phyloP scores from a whole-genome alignment of 2,113 vertebrate genomes.

The Chelonoidis abingdonii region DNA sequence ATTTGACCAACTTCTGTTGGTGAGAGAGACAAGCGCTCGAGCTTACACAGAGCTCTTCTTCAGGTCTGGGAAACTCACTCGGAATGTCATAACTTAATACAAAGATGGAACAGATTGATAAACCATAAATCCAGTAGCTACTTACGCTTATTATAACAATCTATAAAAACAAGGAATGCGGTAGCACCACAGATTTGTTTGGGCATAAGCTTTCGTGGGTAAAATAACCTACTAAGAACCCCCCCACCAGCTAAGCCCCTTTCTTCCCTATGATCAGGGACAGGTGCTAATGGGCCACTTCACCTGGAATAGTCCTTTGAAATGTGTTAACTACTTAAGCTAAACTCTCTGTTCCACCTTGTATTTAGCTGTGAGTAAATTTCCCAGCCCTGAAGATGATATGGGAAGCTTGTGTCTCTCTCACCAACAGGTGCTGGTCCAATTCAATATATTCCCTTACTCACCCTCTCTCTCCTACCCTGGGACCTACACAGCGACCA shows the following conservation, averaged over 20 bases:
- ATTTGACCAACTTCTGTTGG: background rate
- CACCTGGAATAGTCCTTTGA: background rate
- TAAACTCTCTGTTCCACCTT: background rate
- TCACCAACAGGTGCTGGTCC: too few species aligned
- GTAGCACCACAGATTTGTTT: too few species aligned
- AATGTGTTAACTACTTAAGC: background rate
- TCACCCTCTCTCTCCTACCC: accelerated
- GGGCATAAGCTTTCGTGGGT: too few species aligned
- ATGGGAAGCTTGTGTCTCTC: background rate
- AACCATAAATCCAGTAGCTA: background rate
- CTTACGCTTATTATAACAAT: background rate
- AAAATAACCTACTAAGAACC: background rate
- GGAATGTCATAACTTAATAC: background rate
- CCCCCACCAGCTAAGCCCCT: background rate
- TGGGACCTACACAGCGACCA: background rate
- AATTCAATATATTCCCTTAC: too few species aligned
- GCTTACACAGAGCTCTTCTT: background rate
- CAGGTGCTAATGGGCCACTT: background rate
- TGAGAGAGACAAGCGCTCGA: background rate
- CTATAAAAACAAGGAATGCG: background rate
- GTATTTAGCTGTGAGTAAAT: too few species aligned
- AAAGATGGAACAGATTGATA: background rate
- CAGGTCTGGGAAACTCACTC: background rate
- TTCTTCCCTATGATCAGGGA: background rate
- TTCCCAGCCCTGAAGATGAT: background rate